Conservation (phyloP, 2,113 vertebrate species). For the Steatornis caripensis region DNA sequence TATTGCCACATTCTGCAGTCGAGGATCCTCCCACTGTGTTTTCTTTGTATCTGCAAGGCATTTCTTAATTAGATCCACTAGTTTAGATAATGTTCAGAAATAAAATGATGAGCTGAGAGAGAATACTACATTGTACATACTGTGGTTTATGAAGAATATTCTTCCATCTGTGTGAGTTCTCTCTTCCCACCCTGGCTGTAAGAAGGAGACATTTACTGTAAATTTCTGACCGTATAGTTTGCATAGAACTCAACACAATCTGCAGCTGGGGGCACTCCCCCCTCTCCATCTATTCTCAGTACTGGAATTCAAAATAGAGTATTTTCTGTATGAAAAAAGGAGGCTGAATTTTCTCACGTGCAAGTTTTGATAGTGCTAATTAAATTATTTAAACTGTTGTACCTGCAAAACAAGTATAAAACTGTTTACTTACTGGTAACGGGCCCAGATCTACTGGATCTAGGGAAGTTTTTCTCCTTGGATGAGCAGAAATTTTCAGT, state of each 20-base stretch:
- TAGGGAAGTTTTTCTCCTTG: slow-evolving; percentile 77
- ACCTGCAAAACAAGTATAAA: neutral
- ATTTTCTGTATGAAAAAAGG: neutral
- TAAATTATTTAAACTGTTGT: neutral
- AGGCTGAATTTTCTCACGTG: neutral
- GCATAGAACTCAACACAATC: neutral
- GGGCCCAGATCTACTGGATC: slow-evolving; percentile 88
- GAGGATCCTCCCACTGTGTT: slow-evolving; percentile 97
- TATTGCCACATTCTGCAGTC: slow-evolving; percentile 88
- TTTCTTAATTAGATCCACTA: neutral
- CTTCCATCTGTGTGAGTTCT: slow-evolving; percentile 90
- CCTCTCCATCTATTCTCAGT: neutral
- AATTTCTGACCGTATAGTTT: neutral
- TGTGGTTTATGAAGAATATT: slow-evolving; percentile 97
- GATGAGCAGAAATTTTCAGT: slow-evolving; percentile 81
- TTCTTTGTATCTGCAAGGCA: slow-evolving; percentile 83
- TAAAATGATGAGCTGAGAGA: neutral
- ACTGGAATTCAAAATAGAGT: neutral
- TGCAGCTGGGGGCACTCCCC: neutral
- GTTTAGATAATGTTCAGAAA: neutral
- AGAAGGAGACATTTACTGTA: neutral
- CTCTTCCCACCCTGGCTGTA: slow-evolving; percentile 96
- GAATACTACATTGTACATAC: slow-evolving; percentile 70
- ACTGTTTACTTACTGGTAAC: slow-evolving; percentile 81
- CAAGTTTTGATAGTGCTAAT: neutral